Evolutionary conservation across 2,113 vertebrate genomes (phyloP).

Genomic region (Macquaria ambigua): DNA sequence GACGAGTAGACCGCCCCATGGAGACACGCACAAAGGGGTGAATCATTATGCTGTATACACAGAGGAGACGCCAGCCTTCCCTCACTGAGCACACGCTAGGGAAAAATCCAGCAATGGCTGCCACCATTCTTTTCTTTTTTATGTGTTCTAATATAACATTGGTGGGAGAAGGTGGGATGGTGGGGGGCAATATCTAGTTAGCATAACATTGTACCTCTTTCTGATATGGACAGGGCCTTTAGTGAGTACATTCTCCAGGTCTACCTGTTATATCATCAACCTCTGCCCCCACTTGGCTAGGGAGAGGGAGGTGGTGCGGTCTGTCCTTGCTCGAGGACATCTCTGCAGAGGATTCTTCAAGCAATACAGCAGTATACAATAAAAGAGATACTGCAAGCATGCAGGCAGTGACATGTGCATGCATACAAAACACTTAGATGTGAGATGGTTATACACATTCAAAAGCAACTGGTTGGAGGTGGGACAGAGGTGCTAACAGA

Average conservation of each 20-base stretch:
- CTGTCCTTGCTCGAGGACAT: constrained; percentile 67
- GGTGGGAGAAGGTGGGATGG: constrained; percentile 4
- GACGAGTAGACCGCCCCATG: constrained; percentile 38
- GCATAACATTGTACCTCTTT: constrained; percentile 52
- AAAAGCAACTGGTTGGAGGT: constrained; percentile 3
- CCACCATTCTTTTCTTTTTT: constrained; percentile 49
- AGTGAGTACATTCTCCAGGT: constrained; percentile 26
- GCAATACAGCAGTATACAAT: constrained; percentile 20
- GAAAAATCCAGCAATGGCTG: constrained; percentile 50
- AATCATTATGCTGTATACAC: constrained; percentile 63
- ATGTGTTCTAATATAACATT: constrained; percentile 51
- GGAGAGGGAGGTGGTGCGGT: background rate
- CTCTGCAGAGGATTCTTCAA: constrained; percentile 40
- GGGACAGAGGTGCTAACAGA: background rate
- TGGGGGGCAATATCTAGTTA: constrained; percentile 65
- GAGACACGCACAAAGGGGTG: constrained; percentile 58
- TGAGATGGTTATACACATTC: background rate
- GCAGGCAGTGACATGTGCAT: constrained; percentile 18
- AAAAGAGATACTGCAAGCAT: constrained; percentile 18
- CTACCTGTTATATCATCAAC: constrained; percentile 35
- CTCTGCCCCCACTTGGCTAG: constrained; percentile 23
- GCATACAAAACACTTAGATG: constrained; percentile 19
- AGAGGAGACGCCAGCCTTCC: constrained; percentile 40
- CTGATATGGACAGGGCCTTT: background rate
- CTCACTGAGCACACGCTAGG: constrained; percentile 50